Percentiles rank a stretch among this genome's conserved stretches.
phyloP scores from a whole-genome alignment of 2,113 vertebrate species.

The Larimichthys crocea region DNA sequence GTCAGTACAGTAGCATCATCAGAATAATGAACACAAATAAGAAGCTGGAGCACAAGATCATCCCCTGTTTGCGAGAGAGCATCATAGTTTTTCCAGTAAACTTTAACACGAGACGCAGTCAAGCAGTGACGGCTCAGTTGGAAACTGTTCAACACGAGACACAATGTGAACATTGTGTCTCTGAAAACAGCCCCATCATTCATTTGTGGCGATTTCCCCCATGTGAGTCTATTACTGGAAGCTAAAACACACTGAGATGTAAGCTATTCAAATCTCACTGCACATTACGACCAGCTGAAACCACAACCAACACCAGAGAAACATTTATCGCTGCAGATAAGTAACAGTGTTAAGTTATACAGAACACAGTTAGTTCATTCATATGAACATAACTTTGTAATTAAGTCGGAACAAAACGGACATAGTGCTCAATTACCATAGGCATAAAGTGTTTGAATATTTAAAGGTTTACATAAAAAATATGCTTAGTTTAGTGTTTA shows the following conservation, averaged over 20 bases:
- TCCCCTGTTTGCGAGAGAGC: constrained; percentile 1
- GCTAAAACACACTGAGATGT: background rate
- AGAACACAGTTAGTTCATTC: background rate
- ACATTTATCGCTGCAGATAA: background rate
- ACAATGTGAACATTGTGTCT: constrained; percentile 16
- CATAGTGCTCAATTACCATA: background rate
- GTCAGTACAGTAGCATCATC: too few relatives aligned
- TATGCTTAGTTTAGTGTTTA: too few relatives aligned
- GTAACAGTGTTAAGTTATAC: background rate
- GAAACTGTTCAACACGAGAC: constrained; percentile 5
- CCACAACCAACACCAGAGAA: background rate
- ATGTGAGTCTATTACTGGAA: constrained; percentile 15
- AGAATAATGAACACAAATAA: background rate
- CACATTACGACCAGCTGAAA: background rate
- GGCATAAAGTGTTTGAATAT: background rate
- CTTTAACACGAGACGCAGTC: constrained; percentile 2
- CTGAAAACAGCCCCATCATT: constrained; percentile 25
- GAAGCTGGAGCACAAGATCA: background rate
- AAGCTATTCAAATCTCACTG: background rate
- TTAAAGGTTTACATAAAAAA: too few relatives aligned
- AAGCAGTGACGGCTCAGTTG: background rate
- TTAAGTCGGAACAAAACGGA: background rate
- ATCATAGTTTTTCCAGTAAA: background rate
- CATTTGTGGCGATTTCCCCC: constrained; percentile 2
- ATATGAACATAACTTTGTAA: background rate